Evolutionary conservation across 2,888 invertebrate genomes (phyloP), one percentile per base, ranked within the genome.

Genomic region (Lycocerus yunnanus): DNA sequence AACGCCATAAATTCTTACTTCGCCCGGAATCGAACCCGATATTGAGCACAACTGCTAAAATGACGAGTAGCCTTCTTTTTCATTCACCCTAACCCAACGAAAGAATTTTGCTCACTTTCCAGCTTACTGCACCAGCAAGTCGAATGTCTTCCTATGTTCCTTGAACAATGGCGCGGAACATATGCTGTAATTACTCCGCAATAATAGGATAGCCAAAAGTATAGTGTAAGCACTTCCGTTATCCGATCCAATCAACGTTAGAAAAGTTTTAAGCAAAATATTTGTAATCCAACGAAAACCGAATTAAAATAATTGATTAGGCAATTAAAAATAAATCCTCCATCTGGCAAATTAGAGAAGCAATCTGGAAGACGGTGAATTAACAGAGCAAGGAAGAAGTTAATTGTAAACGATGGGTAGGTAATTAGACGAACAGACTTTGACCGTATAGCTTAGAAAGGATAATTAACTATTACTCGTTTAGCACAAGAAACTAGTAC

Each of bases 331-430:
- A n/a, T n/a, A n/a, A 43, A 43, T 43, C 43, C 43, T n/a, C 43
- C 43, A 43, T 43, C 43, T 63, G 61, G 61, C 61, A 63, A 63
- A 63, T 18, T 63, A 63, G 16, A 63, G 20, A 20, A 18, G 16
- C 61, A 63, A 63, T 63, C 61, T 63, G 15, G 16, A 20, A 20
- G 20, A 63, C 60, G 13, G 61, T 13, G 67, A 73, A 66, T 73
- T 76, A 76, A 65, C 73, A 73, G 76, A 76, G 76, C 76, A 71
- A 71, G 68, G 63, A 71, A 73, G 68, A 59, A 73, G 71, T 76
- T 73, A 76, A 76, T 76, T 76, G 73, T 68, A 66, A 70, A 66
- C 76, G 76, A 70, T 76, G 68, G 72, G 58, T 76, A 71, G 72
- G 58, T 76, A 76, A 76, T 76, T 76, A 76, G 70, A 20, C 65